These are phyloP conservation scores for Dromius quadrimaculatus DNA, from an alignment of 2,888 invertebrate genomes.

Conservation along the genomic window DNA sequence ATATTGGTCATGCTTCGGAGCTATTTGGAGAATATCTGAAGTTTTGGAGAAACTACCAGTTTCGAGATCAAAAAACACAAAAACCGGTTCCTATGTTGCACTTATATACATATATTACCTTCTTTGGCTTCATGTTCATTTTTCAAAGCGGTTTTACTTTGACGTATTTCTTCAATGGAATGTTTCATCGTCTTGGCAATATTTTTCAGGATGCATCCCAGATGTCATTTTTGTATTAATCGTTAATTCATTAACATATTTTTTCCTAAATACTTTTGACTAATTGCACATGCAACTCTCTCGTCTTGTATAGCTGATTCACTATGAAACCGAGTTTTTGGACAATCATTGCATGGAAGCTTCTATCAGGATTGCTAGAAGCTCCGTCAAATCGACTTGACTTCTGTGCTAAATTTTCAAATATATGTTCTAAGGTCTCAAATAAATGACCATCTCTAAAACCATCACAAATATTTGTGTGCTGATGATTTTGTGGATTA, in stretches of 20 bases:
- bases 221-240: neutral
- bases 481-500: neutral
- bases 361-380: neutral
- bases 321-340: too few relatives aligned
- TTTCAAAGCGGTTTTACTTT: conserved; percentile 47
- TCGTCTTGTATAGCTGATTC: too few relatives aligned
- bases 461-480: too few relatives aligned
- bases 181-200: neutral
- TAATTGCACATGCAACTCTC: too few relatives aligned
- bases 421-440: neutral
- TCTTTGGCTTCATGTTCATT: conserved; percentile 53
- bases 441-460: neutral
- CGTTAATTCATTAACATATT: neutral
- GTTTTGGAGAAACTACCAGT: conserved; percentile 53
- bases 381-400: neutral
- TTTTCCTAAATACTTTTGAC: too few relatives aligned
- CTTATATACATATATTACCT: conserved; percentile 52
- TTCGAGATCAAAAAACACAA: conserved; percentile 53
- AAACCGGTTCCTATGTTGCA: conserved; percentile 39
- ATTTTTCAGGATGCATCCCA: neutral
- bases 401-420: neutral
- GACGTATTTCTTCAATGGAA: conserved; percentile 44
- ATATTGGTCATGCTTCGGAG: conserved; percentile 46
- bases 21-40: conserved; percentile 54
- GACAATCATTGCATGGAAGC: too few relatives aligned